These are phyloP conservation scores for Ganaspis sp. DNA, from an alignment of 1,140 invertebrate genomes.

Conservation along the genomic window DNA sequence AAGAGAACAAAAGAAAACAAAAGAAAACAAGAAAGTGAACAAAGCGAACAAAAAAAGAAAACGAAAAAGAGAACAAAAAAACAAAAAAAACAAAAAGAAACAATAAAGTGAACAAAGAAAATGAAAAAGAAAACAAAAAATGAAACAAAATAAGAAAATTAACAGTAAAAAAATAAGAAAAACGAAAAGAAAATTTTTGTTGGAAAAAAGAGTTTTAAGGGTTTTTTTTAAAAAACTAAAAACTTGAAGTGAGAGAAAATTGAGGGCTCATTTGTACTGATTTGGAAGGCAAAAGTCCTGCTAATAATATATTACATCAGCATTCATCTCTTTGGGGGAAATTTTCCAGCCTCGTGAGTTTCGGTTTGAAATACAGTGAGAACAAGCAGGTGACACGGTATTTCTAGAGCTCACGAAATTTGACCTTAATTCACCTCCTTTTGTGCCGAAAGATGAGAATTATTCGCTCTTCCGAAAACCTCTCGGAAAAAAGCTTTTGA, in stretches of 20 bases:
- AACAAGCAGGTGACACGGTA: background rate
- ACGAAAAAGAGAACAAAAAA: no score
- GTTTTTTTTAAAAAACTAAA: background rate
- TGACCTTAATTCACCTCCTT: background rate
- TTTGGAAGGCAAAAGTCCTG: background rate
- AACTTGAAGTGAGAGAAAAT: no score
- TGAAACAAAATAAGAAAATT: no score
- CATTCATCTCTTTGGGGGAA: background rate
- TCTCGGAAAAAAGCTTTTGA: background rate
- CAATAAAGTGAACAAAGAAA: no score
- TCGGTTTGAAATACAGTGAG: background rate
- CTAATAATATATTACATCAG: background rate
- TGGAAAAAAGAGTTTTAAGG: no score
- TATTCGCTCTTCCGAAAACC: background rate
- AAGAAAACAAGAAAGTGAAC: no score
- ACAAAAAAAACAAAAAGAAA: no score
- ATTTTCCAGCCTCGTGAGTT: background rate
- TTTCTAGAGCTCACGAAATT: background rate
- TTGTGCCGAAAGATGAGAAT: background rate
- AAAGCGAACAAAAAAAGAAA: no score
- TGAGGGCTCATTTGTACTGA: background rate
- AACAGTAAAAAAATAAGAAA: no score
- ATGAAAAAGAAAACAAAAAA: no score
- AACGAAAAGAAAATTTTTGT: no score
- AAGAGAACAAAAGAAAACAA: no score